These are phyloP conservation scores for Sanderia malayensis DNA, from an alignment of 30 jellyfish, hydroid and myxozoan species.

Conservation along the genomic window DNA sequence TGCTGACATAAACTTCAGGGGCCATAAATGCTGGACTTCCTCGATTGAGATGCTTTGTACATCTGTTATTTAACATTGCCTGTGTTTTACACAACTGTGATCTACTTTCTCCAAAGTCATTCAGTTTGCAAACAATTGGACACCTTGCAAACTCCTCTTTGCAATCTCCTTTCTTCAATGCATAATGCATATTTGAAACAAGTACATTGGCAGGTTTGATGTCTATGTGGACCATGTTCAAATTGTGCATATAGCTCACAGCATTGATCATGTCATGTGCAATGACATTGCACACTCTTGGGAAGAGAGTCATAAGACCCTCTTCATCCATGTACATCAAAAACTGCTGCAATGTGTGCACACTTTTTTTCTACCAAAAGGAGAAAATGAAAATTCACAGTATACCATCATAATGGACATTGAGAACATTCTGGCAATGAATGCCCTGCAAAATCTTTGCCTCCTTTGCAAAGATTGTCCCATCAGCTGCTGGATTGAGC, in stretches of 20 bases:
- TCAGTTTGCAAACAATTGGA: slow-evolving; percentile 14
- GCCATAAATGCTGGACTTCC: slow-evolving; percentile 24
- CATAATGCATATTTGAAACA: slow-evolving; percentile 23
- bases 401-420: slow-evolving; percentile 26
- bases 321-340: background rate
- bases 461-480: slow-evolving; percentile 19
- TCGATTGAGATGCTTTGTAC: slow-evolving; percentile 4
- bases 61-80: background rate
- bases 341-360: slow-evolving; percentile 4
- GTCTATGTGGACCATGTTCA: slow-evolving; percentile 26
- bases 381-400: slow-evolving; percentile 14
- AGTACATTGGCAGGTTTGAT: slow-evolving; percentile 31
- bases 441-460: slow-evolving; percentile 12
- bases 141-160: background rate
- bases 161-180: background rate
- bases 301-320: background rate
- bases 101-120: slow-evolving; percentile 40
- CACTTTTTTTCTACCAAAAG: slow-evolving; percentile 2
- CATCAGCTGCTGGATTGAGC: background rate
- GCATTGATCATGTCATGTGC: slow-evolving; percentile 16
- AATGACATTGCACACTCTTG: background rate
- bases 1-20: slow-evolving; percentile 7
- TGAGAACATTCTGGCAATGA: slow-evolving; percentile 6
- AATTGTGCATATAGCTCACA: slow-evolving; percentile 16
- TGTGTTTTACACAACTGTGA: slow-evolving; percentile 11